Conservation (phyloP, 2,888 invertebrate genomes). For the Lycaena phlaeas region DNA sequence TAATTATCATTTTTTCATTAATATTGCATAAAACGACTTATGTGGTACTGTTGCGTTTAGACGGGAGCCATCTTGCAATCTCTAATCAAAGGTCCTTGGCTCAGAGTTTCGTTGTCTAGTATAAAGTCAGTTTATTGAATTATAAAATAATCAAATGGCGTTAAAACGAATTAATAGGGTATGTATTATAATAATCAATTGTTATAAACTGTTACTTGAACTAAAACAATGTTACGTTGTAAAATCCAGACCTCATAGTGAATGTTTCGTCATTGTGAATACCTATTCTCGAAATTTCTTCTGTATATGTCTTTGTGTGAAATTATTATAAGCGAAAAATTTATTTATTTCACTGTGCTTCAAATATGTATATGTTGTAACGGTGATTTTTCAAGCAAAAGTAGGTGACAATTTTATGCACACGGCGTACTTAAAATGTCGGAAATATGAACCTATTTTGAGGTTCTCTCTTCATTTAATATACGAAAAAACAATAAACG, state of each 20-base stretch:
- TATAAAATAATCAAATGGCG: constrained; percentile 87
- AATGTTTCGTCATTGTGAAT: constrained; percentile 78
- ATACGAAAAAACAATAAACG: constrained; percentile 31
- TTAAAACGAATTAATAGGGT: constrained; percentile 98
- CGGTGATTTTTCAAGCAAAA: constrained; percentile 48
- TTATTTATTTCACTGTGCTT: constrained; percentile 8
- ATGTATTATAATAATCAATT: constrained; percentile 63
- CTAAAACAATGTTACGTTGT: constrained; percentile 43
- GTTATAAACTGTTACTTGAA: constrained; percentile 36
- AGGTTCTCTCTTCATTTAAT: constrained; percentile 57
- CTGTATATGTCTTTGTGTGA: constrained; percentile 65
- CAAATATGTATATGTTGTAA: constrained; percentile 25
- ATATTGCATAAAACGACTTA: constrained; percentile 74
- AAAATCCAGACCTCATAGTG: constrained; percentile 65
- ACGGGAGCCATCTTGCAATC: constrained; percentile 90
- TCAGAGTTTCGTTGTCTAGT: constrained; percentile 88
- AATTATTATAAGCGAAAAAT: constrained; percentile 26
- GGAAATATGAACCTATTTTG: constrained; percentile 71
- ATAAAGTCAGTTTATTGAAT: constrained; percentile 83
- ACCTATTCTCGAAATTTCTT: constrained; percentile 74
- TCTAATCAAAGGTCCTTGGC: constrained; percentile 89
- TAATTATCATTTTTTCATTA: constrained; percentile 41
- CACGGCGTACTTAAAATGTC: constrained; percentile 74
- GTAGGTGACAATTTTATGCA: constrained; percentile 66
- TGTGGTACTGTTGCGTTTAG: constrained; percentile 84